Evolutionary conservation across 2,113 vertebrate species (phyloP), one percentile per base, ranked within the genome.

Genomic region (Eretmochelys imbricata): DNA sequence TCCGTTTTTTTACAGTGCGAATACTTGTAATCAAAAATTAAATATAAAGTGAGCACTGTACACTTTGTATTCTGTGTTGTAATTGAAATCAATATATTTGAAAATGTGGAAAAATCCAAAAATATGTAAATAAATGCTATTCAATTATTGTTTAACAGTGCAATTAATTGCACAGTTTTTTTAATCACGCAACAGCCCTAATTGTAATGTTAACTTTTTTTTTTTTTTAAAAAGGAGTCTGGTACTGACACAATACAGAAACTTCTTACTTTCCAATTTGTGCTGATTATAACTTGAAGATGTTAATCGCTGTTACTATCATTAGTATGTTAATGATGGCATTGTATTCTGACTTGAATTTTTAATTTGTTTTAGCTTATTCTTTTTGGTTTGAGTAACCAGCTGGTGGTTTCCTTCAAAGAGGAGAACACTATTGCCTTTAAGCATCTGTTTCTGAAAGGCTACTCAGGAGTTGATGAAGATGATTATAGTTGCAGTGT

Each of bases 331-430:
- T 89, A 19, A n/a, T 92, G 17, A 16, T 90, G 85, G n/a, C 89
- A 20, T 8, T 12, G 2, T 59, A 25, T 81, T 95, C 12, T 76
- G 38, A 90, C 53, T 27, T 31, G 0, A 5, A 20, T 7, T 25
- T 29, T 38, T 79, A 38, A 72, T 95, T 85, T 76, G 82, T 79
- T 50, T 49, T 95, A 99, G 99, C 99, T 99, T 55, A 95, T 99
- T 80, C 97, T 99, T 46, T 99, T 99, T 89, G 99, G 99, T 81
- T 98, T 99, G 94, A 99, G 99, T 97, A 99, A 99, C 97, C 99
- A 99, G 97, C 97, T 99, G 96, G 99, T 99, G 90, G 99, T 99
- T 90, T 98, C 99, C 12, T 99, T 99, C 93, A 99, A 99, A 97
- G 99, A 99, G 91, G 99, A 99, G 95, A 99, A 99, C 92, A 97